Evolutionary conservation across 1,140 invertebrate species (phyloP).

Genomic region (Polypedilum pembai): DNA sequence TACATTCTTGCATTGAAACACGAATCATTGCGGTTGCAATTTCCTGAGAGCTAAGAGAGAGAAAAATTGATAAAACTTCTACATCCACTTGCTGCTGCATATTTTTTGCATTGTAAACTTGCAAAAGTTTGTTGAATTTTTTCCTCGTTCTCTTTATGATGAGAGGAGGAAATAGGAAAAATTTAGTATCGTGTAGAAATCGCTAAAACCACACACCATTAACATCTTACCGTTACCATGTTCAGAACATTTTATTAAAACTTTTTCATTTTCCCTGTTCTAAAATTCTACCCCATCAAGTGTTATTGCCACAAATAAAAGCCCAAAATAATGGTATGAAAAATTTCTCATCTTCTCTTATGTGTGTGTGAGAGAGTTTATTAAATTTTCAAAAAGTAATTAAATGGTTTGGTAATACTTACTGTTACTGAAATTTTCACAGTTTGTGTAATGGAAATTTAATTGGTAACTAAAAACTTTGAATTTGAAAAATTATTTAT

Average conservation of each 20-base stretch:
- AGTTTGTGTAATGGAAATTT: too few relatives aligned
- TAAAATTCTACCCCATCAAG: not conserved
- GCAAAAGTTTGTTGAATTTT: not conserved
- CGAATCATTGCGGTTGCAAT: not conserved
- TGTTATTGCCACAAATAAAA: slow-evolving; percentile 13
- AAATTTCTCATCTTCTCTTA: not conserved
- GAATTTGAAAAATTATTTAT: too few relatives aligned
- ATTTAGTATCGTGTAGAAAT: not conserved
- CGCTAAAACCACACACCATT: not conserved
- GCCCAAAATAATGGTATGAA: not conserved
- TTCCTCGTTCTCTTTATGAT: not conserved
- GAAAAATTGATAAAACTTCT: not conserved
- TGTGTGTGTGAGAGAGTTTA: not conserved
- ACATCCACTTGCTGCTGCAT: not conserved
- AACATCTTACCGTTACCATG: not conserved
- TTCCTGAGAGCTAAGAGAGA: not conserved
- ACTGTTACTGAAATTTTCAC: too few relatives aligned
- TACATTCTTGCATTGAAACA: not conserved
- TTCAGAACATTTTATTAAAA: not conserved
- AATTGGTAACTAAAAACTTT: too few relatives aligned
- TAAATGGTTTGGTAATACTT: not conserved
- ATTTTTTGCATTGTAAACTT: not conserved
- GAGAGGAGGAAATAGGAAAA: not conserved
- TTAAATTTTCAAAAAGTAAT: slow-evolving; percentile 14
- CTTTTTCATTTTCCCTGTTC: not conserved